Evolutionary conservation across 2,888 invertebrate genomes (phyloP).

Genomic region (Idaea biselata): DNA sequence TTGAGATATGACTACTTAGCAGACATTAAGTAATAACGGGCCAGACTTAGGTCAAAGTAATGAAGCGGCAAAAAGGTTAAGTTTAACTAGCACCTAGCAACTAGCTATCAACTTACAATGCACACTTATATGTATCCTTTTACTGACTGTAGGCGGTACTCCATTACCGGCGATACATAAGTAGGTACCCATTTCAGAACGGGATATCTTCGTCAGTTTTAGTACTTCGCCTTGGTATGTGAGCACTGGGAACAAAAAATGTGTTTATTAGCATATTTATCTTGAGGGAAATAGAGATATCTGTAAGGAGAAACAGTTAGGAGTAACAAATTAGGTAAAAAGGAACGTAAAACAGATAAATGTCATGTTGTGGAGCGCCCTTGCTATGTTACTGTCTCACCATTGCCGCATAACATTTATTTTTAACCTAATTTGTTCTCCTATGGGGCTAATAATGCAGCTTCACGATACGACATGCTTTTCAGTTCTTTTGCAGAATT

Average conservation of each 20-base stretch:
- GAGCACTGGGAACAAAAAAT: constrained; percentile 77
- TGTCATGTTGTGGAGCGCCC: neutral
- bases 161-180: constrained; percentile 94
- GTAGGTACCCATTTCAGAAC: constrained; percentile 95
- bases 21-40: neutral
- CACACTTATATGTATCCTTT: constrained; percentile 93
- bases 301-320: neutral
- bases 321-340: neutral
- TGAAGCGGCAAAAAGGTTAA: constrained; percentile 13
- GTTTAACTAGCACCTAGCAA: neutral
- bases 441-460: neutral
- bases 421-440: neutral
- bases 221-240: constrained; percentile 90
- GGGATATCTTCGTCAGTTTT: constrained; percentile 89
- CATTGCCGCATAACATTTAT: neutral
- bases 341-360: neutral
- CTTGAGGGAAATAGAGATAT: neutral
- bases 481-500: too few species aligned
- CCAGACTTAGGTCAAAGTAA: neutral
- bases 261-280: constrained; percentile 3
- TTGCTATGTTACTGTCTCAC: neutral
- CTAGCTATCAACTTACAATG: constrained; percentile 86
- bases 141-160: constrained; percentile 93
- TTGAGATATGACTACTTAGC: constrained; percentile 1
- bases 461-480: too few species aligned